Base-by-base conservation (phyloP, 2,888 invertebrate species). In the Meliscaeva auricollis region DNA sequence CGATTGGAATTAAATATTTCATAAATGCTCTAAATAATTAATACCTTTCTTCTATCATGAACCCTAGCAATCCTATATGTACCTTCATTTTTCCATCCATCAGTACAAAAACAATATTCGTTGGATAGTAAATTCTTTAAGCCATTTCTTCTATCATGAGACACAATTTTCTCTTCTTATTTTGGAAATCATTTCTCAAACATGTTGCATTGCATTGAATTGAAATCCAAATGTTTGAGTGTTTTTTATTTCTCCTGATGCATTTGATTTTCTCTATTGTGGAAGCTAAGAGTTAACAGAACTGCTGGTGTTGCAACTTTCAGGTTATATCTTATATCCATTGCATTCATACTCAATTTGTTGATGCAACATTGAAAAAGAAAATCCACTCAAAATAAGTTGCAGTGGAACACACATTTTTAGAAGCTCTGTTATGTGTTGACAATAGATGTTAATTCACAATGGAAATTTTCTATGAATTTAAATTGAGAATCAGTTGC, bases 291-390 rank as follows among this genome's bases (percentile, higher is more conserved):
- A 17, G 13, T 38, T 38, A 38, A 38, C 38, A 46, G 9, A 8
- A 20, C 3, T 32, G 15, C 8, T 54, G 8, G 2, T 32, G 32
- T 56, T 56, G 56, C 56, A 56, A 20, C 17, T 52, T 52, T 15
- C 17, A 56, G 0, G 6, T 32, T 17, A n/a, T n/a, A n/a, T n/a
- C n/a, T n/a, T n/a, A n/a, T 3, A 15, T 52, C n/a, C 54, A 54
- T 26, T 26, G 26, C 26, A 26, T 26, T 26, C 26, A 4, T 3
- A 26, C 35, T 35, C 58, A 35, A 5, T 38, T 38, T 35, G 58
- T 38, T 13, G 58, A 20, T 78, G 78, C 78, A 78, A 78, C 78
- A 52, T 70, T 44, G 48, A 22, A 62, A 64, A 50, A 15, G 30
- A 38, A 22, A 44, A 73, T 26, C 6, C n/a, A 48, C 64, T 78